Conservation (phyloP, 2,888 invertebrate species). For the Drosophila meridiana region DNA sequence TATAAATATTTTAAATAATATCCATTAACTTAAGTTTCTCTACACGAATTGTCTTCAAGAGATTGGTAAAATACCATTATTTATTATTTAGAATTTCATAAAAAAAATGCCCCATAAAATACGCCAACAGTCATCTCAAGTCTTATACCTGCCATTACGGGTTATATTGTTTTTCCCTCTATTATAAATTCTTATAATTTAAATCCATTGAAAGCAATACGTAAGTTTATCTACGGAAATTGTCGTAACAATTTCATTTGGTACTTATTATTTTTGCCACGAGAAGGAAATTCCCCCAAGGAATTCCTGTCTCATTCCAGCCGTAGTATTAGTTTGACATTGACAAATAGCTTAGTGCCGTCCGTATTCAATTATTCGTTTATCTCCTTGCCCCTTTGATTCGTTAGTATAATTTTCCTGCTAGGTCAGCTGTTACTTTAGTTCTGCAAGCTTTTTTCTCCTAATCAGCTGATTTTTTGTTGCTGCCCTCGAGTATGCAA, state of each 20-base stretch:
- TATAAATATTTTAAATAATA: not conserved
- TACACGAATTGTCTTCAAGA: too few relatives aligned
- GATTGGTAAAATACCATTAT: not conserved
- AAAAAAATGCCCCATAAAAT: too few relatives aligned
- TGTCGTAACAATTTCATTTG: not conserved
- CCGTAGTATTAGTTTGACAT: constrained; percentile 20
- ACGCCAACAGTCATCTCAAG: not conserved
- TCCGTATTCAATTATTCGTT: constrained; percentile 19
- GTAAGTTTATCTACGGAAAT: not conserved
- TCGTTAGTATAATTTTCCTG: constrained; percentile 23
- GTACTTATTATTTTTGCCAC: not conserved
- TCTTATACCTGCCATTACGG: not conserved
- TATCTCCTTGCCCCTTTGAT: not conserved
- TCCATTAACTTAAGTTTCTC: too few relatives aligned
- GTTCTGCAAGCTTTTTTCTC: constrained; percentile 17
- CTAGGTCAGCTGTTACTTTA: constrained; percentile 11
- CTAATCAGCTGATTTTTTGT: constrained; percentile 2
- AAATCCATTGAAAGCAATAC: not conserved
- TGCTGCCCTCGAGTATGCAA: constrained; percentile 44
- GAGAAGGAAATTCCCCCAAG: constrained; percentile 3
- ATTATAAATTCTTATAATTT: not conserved
- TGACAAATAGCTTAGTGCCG: constrained; percentile 35
- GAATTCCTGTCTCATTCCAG: not conserved
- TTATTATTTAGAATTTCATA: too few relatives aligned
- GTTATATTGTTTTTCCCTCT: not conserved